Conservation (phyloP, 2,888 invertebrate genomes). For the Apotomis turbidana region DNA sequence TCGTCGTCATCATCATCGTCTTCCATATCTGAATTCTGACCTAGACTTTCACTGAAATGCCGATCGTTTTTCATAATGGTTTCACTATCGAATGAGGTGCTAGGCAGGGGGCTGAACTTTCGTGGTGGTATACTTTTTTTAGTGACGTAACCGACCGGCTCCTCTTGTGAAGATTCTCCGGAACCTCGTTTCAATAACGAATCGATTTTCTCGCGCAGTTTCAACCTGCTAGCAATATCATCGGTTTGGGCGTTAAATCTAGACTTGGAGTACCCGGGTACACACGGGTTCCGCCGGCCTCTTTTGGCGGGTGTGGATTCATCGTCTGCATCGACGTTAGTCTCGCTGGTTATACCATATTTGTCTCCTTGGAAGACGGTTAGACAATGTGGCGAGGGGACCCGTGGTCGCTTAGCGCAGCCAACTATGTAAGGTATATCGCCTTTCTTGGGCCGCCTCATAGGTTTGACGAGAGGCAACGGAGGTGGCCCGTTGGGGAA, state of each 20-base stretch:
- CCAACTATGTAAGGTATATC: constrained; percentile 55
- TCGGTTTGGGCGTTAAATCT: constrained; percentile 55
- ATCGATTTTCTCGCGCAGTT: constrained; percentile 41
- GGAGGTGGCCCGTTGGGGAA: constrained; percentile 45
- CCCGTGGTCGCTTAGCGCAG: constrained; percentile 50
- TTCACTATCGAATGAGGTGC: constrained; percentile 59
- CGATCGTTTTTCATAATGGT: constrained; percentile 59
- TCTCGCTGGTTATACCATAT: constrained; percentile 48
- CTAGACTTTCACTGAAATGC: constrained; percentile 54
- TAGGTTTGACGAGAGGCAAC: constrained; percentile 48
- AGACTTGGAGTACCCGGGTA: constrained; percentile 49
- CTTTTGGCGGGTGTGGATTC: constrained; percentile 22
- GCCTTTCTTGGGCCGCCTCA: constrained; percentile 51
- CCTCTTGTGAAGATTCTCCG: constrained; percentile 45
- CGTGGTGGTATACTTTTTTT: constrained; percentile 30
- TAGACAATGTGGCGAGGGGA: constrained; percentile 43
- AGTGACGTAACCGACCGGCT: constrained; percentile 47
- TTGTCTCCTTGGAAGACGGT: constrained; percentile 50
- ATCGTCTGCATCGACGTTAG: constrained; percentile 38
- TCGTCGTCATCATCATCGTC: constrained; percentile 44
- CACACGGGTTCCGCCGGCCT: constrained; percentile 17
- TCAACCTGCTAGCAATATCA: constrained; percentile 48
- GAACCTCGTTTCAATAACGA: constrained; percentile 46
- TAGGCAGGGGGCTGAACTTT: constrained; percentile 60
- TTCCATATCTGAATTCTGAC: constrained; percentile 35